Conservation (phyloP, 2,113 vertebrate genomes). For the Etheostoma cragini region DNA sequence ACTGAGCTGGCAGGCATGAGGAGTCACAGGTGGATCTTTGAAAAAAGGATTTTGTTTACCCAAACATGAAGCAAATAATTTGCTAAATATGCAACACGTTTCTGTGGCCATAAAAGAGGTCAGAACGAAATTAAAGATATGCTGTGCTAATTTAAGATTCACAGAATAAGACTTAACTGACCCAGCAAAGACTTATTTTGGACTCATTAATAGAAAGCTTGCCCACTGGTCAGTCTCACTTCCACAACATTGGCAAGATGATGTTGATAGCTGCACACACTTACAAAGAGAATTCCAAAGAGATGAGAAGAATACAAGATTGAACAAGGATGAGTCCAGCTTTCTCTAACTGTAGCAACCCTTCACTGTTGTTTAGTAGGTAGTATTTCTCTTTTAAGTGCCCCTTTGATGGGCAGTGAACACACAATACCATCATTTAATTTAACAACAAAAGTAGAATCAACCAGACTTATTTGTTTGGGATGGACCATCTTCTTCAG, state of each 20-base stretch:
- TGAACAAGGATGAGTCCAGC: background rate
- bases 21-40: background rate
- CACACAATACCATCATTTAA: background rate
- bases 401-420: background rate
- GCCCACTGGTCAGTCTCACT: background rate
- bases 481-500: background rate
- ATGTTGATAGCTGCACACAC: background rate
- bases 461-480: background rate
- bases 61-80: background rate
- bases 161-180: too few species aligned
- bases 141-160: too few species aligned
- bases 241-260: background rate
- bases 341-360: background rate
- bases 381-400: constrained; percentile 4
- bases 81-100: background rate
- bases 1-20: background rate
- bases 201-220: too few species aligned
- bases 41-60: background rate
- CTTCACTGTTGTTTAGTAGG: background rate
- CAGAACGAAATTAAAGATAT: background rate
- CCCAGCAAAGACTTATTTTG: too few species aligned
- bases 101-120: background rate
- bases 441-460: background rate
- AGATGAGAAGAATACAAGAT: background rate
- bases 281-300: background rate